Base-by-base conservation (phyloP, 1,140 invertebrate species). In the Aleiodes sp. region DNA sequence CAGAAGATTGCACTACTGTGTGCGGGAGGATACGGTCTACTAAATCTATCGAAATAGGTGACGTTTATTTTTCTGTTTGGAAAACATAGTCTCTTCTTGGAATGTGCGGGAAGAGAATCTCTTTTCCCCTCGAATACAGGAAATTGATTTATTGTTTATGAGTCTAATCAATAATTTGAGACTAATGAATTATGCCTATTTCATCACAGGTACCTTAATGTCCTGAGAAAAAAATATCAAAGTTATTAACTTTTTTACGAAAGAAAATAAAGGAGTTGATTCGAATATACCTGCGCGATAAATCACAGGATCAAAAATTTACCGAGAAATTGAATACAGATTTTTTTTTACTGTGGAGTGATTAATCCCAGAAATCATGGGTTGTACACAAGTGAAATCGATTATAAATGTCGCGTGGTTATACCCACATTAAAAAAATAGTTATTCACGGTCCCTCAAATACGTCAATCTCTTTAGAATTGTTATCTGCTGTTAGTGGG, bases 391-490 rank as follows among this genome's bases (percentile, higher is more conserved):
- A 16, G 7, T 14, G 10, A 46, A 46, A 46, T 46, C 19, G 41
- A 46, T 46, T 46, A 46, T 46, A 46, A 46, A 24, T 24, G 46
- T 52, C 21, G 46, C 16, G 46, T 52, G 46, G 21, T 52, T 21
- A 16, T 9, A 24, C 19, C 19, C 26, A 35, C 12, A 4, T 52
- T 46, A 39, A 21, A 31, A 62, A 66, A 61, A 57, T 35, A 56
- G 14, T 37, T 35, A 59, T 72, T 72, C 70, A 72, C 70, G 65
- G 57, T 65, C 56, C 46, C 57, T 72, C 65, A 68, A 72, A 72
- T 66, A 63, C 63, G 67, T 72, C 64, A 72, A 72, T 69, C 64
- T 66, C 2, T 12, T 57, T 31, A 28, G 28, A 62, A 72, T 70
- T 61, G 43, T 31, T 65, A 69, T 69, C 29, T 43, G 52, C 43